Base-by-base conservation (phyloP, 2,113 vertebrate genomes). In the Choloepus hoffmanni region DNA sequence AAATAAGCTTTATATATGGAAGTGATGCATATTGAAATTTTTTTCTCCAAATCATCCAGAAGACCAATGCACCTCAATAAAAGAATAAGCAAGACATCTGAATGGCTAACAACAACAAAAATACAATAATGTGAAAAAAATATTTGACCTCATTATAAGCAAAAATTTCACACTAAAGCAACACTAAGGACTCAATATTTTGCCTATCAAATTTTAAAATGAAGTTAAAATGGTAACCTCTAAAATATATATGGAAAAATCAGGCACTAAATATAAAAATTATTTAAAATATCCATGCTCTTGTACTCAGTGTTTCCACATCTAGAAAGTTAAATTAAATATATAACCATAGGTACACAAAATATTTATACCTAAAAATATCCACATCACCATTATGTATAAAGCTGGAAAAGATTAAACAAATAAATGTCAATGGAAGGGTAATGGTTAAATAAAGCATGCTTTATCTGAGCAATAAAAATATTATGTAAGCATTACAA, bases 321-420 rank as follows among this genome's bases (percentile, higher is more conserved):
- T 83, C 78, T 33, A 55, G 40, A 92, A 93, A 45, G 87, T 87
- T 85, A 26, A 91, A 50, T 58, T 88, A 79, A 36, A 10, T 74
- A 45, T 18, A 89, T 6, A 73, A 40, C 95, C 40, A 67, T n/a
- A 85, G 33, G 76, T 9, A 81, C 12, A 67, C 4, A 77, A 58
- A 70, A n/a, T 62, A 78, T 83, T 85, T n/a, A n/a, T 43, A 0
- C 74, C 21, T 85, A 81, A 63, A 45, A 76, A 76, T 85, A 76
- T 45, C 70, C 68, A 86, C 7, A 85, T 1, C 1, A 67, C 0
- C 14, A 78, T 55, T 76, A 50, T 30, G 4, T 58, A 72, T 60
- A 85, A 94, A 63, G 1, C 15, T 50, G 10, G 30, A 77, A 81
- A 86, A 77, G 1, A 7, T 81, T 79, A 76, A 58, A 85, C 16